A percentile compares a stretch with the other conserved stretches of the same genome.
Conservation (phyloP, 35 echinoderm and acorn worm species). For the Amphiura filiformis region DNA sequence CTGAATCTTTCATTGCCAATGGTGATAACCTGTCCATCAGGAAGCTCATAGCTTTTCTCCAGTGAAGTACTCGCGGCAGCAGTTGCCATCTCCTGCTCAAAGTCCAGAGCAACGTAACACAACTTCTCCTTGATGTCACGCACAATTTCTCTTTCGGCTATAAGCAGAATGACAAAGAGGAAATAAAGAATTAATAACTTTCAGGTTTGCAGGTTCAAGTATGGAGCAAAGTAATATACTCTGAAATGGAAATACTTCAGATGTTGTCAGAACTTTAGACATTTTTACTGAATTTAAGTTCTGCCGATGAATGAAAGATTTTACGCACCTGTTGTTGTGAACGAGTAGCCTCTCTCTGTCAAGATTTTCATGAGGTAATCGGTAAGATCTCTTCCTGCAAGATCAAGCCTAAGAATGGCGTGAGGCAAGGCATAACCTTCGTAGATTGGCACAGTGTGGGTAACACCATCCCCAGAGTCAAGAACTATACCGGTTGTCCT, state of each 20-base stretch:
- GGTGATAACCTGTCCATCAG: slow-evolving; percentile 54
- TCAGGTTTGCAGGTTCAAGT: too few relatives aligned
- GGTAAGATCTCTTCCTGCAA: slow-evolving; percentile 80
- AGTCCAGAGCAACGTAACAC: slow-evolving; percentile 51
- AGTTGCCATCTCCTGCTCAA: slow-evolving; percentile 44
- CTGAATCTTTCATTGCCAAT: slow-evolving; percentile 55
- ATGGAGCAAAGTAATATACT: too few relatives aligned
- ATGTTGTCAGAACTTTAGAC: too few relatives aligned
- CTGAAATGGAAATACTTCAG: too few relatives aligned
- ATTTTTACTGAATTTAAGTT: too few relatives aligned
- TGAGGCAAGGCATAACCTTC: slow-evolving; percentile 88
- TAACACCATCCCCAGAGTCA: slow-evolving; percentile 72
- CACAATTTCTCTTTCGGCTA: slow-evolving; percentile 65
- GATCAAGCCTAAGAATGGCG: slow-evolving; percentile 77
- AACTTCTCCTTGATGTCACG: slow-evolving; percentile 57
- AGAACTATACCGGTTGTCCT: slow-evolving; percentile 70
- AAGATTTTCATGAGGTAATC: slow-evolving; percentile 95
- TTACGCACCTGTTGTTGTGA: slow-evolving; percentile 96
- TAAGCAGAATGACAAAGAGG: too few relatives aligned
- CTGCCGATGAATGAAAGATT: too few relatives aligned
- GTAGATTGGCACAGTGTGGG: slow-evolving; percentile 80
- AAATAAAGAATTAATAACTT: too few relatives aligned
- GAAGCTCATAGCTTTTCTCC: slow-evolving; percentile 66
- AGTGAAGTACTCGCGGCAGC: slow-evolving; percentile 31
- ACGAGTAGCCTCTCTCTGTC: slow-evolving; percentile 88